Evolutionary conservation across 2,888 invertebrate genomes (phyloP), one percentile per base, ranked within the genome.

Genomic region (Argyresthia albistria): DNA sequence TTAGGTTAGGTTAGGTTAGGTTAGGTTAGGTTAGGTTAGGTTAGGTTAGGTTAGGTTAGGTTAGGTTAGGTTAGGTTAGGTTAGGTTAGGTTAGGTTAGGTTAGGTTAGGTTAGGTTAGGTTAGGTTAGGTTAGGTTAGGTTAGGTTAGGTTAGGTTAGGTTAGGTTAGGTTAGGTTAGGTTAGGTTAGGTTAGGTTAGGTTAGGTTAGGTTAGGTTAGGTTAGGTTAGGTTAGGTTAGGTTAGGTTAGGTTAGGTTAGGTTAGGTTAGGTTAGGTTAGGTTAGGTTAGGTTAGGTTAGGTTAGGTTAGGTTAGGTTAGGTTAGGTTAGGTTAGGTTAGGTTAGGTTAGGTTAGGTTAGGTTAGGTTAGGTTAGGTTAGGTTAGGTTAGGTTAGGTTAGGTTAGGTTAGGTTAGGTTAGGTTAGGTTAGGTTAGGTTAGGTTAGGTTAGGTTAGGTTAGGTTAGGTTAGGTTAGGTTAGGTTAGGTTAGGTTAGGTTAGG

Each of bases 21-120:
- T 53, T 53, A 53, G 53, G 48, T 53, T 48, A 53, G 53, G 53
- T 53, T 53, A 48, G 53, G 53, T 53, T 53, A 53, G 53, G 53
- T 53, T 48, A 53, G 53, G 53, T 53, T 53, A 53, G 52, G 52
- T 52, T 52, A 46, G 52, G 46, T 52, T 52, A 52, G 52, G 52
- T 52, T 59, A 58, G 58, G 59, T 58, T 59, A 57, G 57, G 59
- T 58, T 59, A 58, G 59, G 59, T 59, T 58, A 59, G 59, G 59
- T 59, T 59, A 59, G 59, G 59, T 58, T 58, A 58, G 58, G 58
- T 58, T 57, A 57, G 57, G 57, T 57, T 57, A 57, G 57, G 57
- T 57, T 57, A 57, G 57, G 57, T 57, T 57, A 54, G 55, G 57
- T 57, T 57, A 57, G 57, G 57, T 59, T 56, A 55, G 56, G 54